Conservation (phyloP, 2,113 vertebrate genomes). For the Pantherophis guttatus region DNA sequence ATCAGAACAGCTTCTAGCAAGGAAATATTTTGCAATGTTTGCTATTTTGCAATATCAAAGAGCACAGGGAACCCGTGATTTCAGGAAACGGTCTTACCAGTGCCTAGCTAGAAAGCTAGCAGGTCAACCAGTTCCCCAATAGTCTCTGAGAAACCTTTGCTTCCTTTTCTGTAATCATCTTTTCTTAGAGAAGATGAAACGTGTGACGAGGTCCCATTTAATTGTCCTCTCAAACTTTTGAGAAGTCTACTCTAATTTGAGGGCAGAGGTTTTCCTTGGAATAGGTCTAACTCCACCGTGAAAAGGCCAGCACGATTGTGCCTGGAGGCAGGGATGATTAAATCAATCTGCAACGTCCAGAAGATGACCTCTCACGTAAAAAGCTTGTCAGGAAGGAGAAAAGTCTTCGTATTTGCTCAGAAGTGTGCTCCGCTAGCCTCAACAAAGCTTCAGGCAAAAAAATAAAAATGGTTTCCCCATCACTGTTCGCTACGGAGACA, state of each 20-base stretch:
- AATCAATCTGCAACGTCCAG: background rate
- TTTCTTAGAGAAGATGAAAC: slow-evolving; percentile 9
- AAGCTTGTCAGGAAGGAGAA: background rate
- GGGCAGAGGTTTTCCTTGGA: background rate
- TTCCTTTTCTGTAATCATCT: background rate
- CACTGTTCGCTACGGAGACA: background rate
- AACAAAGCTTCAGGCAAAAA: background rate
- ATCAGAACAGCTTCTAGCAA: background rate
- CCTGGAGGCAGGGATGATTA: background rate
- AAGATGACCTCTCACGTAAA: too few relatives aligned
- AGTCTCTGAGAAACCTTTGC: background rate
- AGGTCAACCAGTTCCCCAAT: too few relatives aligned
- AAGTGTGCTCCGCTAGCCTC: background rate
- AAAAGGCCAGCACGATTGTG: background rate
- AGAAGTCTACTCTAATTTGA: background rate
- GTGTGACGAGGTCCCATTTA: background rate
- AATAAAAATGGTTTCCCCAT: background rate
- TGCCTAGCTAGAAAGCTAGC: background rate
- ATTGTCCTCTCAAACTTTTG: background rate
- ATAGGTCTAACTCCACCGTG: background rate
- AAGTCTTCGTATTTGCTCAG: background rate
- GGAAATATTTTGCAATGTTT: background rate
- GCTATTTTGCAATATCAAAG: background rate
- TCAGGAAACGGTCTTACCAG: background rate
- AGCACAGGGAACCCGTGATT: background rate